Conservation (phyloP, 2,113 vertebrate genomes). For the Etheostoma cragini region DNA sequence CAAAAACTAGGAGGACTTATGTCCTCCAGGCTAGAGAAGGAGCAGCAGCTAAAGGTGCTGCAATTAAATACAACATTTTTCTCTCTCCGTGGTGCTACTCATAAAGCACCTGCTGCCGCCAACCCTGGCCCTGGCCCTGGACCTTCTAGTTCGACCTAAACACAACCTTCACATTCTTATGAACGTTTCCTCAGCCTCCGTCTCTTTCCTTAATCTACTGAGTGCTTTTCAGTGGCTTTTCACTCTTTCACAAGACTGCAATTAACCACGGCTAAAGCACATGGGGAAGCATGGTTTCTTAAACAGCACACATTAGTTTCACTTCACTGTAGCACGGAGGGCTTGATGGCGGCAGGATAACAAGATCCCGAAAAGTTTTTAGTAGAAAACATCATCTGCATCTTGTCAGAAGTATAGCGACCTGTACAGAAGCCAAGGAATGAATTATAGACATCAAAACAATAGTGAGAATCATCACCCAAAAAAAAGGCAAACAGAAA, state of each 20-base stretch:
- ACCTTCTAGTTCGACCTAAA: conserved; percentile 31
- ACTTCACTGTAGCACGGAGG: conserved; percentile 27
- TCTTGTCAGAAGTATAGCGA: neutral
- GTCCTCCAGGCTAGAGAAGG: neutral
- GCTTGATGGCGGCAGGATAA: neutral
- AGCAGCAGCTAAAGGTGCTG: conserved; percentile 26
- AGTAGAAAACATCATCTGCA: conserved; percentile 27
- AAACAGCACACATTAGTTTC: conserved; percentile 34
- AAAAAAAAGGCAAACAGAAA: neutral
- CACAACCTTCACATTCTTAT: conserved; percentile 40
- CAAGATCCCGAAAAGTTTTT: conserved; percentile 43
- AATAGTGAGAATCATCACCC: neutral
- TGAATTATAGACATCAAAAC: neutral
- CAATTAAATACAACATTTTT: conserved; percentile 48
- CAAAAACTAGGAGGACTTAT: conserved; percentile 4
- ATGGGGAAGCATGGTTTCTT: conserved; percentile 26
- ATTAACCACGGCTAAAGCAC: conserved; percentile 13
- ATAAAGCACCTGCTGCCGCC: conserved; percentile 21
- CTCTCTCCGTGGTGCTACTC: neutral
- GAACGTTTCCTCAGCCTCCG: conserved; percentile 20
- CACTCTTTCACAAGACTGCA: conserved; percentile 19
- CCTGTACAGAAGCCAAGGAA: neutral
- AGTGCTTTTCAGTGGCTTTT: conserved; percentile 35
- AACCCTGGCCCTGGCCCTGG: conserved; percentile 10
- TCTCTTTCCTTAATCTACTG: conserved; percentile 16